phyloP scores from a whole-genome alignment of 2,797 vertebrate genomes.

The Onychomys torridus region DNA sequence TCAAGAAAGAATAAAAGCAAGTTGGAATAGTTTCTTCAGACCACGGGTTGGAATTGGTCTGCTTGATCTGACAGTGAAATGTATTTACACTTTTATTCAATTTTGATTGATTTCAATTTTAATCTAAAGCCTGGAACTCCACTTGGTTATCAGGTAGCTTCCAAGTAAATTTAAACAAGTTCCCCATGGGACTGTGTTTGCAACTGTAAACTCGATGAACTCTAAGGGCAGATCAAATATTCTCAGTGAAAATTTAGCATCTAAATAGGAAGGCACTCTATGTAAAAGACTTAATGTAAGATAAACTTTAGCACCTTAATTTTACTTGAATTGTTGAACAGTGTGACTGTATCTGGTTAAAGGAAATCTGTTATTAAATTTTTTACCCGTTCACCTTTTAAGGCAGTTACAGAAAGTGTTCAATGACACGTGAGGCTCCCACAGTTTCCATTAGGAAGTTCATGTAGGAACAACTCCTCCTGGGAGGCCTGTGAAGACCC shows the following conservation, averaged over 20 bases:
- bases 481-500: neutral
- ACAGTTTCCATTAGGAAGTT: neutral
- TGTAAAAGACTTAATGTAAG: neutral
- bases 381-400: constrained; percentile 41
- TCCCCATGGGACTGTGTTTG: neutral
- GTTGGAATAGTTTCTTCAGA: neutral
- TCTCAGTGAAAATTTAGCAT: constrained; percentile 51
- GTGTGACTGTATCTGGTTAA: constrained; percentile 19
- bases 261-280: neutral
- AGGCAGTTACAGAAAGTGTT: neutral
- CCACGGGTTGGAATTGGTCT: neutral
- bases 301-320: neutral
- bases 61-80: neutral
- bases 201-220: constrained; percentile 27
- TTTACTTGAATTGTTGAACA: neutral
- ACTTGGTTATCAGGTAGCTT: neutral
- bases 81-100: neutral
- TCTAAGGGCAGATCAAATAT: neutral
- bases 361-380: constrained; percentile 3
- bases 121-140: neutral
- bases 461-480: neutral
- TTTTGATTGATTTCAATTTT: neutral
- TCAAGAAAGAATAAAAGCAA: neutral
- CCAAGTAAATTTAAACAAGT: neutral
- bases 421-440: neutral